phyloP scores from a whole-genome alignment of 2,888 invertebrate genomes.

The Nineta flava region DNA sequence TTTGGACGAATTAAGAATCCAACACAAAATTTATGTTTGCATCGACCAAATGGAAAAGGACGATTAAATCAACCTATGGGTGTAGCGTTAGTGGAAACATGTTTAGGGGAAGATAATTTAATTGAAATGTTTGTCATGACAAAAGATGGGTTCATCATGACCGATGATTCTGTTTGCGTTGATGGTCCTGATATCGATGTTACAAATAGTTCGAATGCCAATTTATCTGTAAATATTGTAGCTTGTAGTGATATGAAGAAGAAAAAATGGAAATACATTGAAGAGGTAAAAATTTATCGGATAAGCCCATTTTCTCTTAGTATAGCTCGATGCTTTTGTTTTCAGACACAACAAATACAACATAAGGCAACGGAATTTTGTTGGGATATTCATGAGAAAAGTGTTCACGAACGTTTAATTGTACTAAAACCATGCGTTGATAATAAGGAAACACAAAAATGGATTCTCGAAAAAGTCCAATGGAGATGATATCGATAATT shows the following conservation, averaged over 20 bases:
- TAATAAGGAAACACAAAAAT: background rate
- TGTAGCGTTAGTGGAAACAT: constrained; percentile 47
- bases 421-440: background rate
- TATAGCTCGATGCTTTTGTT: too few relatives aligned
- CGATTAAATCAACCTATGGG: constrained; percentile 52
- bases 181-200: constrained; percentile 44
- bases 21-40: constrained; percentile 36
- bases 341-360: constrained; percentile 31
- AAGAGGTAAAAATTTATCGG: constrained; percentile 29
- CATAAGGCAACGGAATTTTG: constrained; percentile 41
- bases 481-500: background rate
- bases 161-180: constrained; percentile 74
- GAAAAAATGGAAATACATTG: constrained; percentile 53
- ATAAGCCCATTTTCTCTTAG: too few relatives aligned
- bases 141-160: constrained; percentile 57
- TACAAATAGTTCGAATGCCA: constrained; percentile 22
- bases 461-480: background rate
- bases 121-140: constrained; percentile 59
- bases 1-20: constrained; percentile 67
- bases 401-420: background rate
- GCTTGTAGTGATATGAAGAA: constrained; percentile 49
- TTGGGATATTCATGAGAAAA: constrained; percentile 29
- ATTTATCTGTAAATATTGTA: constrained; percentile 51
- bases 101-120: constrained; percentile 39
- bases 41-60: constrained; percentile 42